A percentile compares a stretch with the other conserved stretches of the same genome.
phyloP scores from a whole-genome alignment of 2,888 invertebrate genomes.

The Rhynchonema sp. region DNA sequence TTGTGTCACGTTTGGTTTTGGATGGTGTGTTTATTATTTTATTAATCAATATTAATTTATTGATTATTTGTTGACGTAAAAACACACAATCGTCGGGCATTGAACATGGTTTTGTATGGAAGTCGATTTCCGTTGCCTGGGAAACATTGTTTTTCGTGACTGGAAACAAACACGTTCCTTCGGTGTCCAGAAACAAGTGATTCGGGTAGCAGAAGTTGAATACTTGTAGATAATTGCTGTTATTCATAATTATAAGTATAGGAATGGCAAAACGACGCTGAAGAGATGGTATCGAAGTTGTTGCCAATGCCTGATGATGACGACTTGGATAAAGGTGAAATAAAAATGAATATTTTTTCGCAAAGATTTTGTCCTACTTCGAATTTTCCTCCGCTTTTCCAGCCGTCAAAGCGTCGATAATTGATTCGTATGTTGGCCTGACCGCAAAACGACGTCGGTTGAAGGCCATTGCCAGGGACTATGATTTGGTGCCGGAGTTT shows the following conservation, averaged over 20 bases:
- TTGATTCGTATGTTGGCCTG: constrained; percentile 4
- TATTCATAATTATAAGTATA: not conserved
- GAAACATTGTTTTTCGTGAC: no score
- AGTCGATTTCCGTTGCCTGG: no score
- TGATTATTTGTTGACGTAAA: no score
- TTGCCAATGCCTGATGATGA: constrained; percentile 5
- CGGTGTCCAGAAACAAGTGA: no score
- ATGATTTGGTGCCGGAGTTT: constrained; percentile 6
- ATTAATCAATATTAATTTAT: no score
- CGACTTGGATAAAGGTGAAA: constrained; percentile 4
- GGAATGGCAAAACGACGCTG: constrained; percentile 8
- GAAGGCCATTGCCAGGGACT: constrained; percentile 5
- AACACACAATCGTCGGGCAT: no score
- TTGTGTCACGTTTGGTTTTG: not conserved
- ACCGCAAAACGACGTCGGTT: not conserved
- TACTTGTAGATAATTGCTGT: no score
- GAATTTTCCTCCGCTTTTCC: not conserved
- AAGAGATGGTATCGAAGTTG: constrained; percentile 1
- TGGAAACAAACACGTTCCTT: no score
- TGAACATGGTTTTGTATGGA: no score
- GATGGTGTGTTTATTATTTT: no score
- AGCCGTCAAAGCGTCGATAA: constrained; percentile 3
- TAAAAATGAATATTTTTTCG: not conserved
- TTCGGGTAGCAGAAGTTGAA: no score
- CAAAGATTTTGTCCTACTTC: not conserved